phyloP scores from a whole-genome alignment of 2,113 vertebrate genomes.

The Stomatorhinus ivindoensis region DNA sequence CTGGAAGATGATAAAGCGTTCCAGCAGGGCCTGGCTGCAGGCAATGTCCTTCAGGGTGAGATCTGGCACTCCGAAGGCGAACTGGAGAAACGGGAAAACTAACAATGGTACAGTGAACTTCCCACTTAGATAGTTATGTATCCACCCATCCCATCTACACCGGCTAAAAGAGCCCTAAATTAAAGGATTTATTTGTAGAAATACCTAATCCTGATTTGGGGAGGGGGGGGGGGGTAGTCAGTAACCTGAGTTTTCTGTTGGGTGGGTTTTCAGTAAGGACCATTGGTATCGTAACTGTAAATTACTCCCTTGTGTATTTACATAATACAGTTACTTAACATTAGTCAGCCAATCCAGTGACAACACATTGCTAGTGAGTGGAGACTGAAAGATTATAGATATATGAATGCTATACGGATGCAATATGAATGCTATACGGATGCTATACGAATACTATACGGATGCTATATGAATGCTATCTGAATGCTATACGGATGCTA shows the following conservation, averaged over 20 bases:
- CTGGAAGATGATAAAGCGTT: conserved; percentile 83
- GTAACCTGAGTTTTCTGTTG: background rate
- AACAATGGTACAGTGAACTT: background rate
- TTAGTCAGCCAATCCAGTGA: background rate
- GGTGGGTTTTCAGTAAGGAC: background rate
- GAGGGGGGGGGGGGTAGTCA: background rate
- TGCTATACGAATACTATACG: background rate
- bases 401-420: background rate
- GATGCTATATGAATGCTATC: background rate
- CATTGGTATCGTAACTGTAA: background rate
- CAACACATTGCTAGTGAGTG: background rate
- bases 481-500: background rate
- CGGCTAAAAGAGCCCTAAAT: background rate
- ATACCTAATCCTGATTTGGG: background rate
- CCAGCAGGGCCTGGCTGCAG: conserved; percentile 78
- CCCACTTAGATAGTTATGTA: no score
- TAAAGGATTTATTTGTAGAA: background rate
- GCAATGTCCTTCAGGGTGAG: conserved; percentile 85
- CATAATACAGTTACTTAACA: background rate
- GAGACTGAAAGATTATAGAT: background rate
- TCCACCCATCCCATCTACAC: no score
- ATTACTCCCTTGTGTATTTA: background rate
- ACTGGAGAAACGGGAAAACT: conserved; percentile 54
- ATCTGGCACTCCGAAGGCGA: conserved; percentile 78
- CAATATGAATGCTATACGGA: background rate